Evolutionary conservation across 1,140 invertebrate species (phyloP).

Genomic region (Bombus waltoni): DNA sequence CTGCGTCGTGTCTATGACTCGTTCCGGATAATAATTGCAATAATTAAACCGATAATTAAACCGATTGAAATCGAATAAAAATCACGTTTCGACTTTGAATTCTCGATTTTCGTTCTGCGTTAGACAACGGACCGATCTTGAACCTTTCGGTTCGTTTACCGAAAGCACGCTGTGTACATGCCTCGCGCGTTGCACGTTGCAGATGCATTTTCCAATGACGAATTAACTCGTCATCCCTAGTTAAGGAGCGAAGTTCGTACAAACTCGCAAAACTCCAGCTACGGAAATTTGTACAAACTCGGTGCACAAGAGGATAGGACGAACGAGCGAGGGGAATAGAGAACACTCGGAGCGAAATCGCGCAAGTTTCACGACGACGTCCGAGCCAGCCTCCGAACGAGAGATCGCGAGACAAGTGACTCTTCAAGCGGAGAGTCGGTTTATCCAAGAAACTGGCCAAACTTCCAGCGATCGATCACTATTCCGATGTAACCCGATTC

Average conservation of each 20-base stretch:
- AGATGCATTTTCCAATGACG: no score
- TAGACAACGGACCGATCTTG: no score
- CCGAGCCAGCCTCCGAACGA: background rate
- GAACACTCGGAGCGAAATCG: background rate
- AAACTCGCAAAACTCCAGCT: background rate
- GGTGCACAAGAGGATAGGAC: background rate
- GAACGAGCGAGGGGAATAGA: background rate
- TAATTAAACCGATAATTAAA: no score
- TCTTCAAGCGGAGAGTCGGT: background rate
- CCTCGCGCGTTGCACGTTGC: no score
- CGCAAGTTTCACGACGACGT: background rate
- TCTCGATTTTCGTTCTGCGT: no score
- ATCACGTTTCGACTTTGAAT: no score
- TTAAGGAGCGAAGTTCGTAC: background rate
- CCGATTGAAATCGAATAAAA: no score
- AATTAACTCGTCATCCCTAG: background rate
- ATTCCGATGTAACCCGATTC: background rate
- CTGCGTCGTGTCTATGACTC: no score
- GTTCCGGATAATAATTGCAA: no score
- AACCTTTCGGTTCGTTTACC: no score
- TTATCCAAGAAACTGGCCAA: conserved; percentile 11
- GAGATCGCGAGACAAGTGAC: background rate
- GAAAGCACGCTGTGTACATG: no score
- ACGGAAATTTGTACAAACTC: background rate
- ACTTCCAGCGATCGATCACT: background rate